Conservation (phyloP, 2,888 invertebrate species). For the Trichogramma dendrolimi region DNA sequence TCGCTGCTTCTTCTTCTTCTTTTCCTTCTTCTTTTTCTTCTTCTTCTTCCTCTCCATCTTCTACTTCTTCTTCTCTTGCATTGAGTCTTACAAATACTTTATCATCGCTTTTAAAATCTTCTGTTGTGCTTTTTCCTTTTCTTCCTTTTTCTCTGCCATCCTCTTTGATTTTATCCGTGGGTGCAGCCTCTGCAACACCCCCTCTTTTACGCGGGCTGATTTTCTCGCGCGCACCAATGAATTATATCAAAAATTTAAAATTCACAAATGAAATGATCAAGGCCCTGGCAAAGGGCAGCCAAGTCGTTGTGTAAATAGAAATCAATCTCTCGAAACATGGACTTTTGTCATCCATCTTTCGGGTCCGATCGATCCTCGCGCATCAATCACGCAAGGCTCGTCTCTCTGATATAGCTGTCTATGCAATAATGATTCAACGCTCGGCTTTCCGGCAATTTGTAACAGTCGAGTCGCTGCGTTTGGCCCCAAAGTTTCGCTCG, state of each 20-base stretch:
- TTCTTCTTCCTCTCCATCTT: background rate
- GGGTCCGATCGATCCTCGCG: no score
- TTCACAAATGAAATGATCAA: background rate
- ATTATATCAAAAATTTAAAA: background rate
- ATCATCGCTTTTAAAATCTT: no score
- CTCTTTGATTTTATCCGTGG: conserved; percentile 1
- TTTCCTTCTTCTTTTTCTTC: background rate
- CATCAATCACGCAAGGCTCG: no score
- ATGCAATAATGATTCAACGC: no score
- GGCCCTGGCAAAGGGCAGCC: no score
- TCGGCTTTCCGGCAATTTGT: no score
- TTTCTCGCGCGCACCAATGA: background rate
- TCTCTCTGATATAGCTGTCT: no score
- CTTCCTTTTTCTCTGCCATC: background rate
- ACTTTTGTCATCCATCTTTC: no score
- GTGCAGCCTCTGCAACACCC: background rate
- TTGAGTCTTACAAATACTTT: background rate
- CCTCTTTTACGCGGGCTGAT: background rate
- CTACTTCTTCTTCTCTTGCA: conserved; percentile 9
- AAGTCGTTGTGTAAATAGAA: no score
- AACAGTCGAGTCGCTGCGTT: no score
- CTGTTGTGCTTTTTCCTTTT: background rate
- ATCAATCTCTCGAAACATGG: no score
- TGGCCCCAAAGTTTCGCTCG: no score
- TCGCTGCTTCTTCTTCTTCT: background rate